A percentile compares a stretch with the other conserved stretches of the same genome.
Evolutionary conservation across 2,797 vertebrate genomes (phyloP).

Genomic region (Hippocampus kuda): DNA sequence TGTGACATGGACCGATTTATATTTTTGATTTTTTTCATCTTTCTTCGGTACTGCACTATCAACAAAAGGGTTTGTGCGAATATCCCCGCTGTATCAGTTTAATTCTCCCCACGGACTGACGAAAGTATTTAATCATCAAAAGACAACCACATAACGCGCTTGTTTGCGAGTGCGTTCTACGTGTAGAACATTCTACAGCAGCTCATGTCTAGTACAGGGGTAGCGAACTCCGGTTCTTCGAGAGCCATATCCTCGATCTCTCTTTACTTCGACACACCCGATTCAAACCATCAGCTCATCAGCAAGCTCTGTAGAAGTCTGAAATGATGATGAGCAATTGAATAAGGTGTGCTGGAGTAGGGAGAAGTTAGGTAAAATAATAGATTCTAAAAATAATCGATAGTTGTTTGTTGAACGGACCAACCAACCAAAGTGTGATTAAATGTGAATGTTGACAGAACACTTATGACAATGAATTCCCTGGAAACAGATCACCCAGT

Average conservation of each 20-base stretch:
- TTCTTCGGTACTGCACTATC: too few relatives aligned
- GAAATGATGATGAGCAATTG: too few relatives aligned
- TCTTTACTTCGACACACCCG: too few relatives aligned
- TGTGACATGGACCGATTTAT: neutral
- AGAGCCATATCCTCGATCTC: too few relatives aligned
- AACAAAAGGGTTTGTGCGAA: neutral
- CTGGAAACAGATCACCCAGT: constrained; percentile 60
- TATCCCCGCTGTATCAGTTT: neutral
- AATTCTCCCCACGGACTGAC: too few relatives aligned
- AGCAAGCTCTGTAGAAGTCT: too few relatives aligned
- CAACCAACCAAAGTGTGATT: neutral
- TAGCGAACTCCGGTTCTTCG: too few relatives aligned
- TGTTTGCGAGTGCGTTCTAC: neutral
- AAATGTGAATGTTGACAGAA: neutral
- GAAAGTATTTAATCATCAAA: too few relatives aligned
- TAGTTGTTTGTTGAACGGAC: neutral
- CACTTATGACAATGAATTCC: neutral
- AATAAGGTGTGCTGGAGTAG: too few relatives aligned
- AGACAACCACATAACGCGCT: neutral
- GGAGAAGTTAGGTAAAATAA: neutral
- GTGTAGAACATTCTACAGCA: too few relatives aligned
- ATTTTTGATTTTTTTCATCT: neutral
- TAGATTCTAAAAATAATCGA: neutral
- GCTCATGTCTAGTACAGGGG: too few relatives aligned
- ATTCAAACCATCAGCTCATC: too few relatives aligned